Evolutionary conservation across 2,888 invertebrate species (phyloP), one percentile per base, ranked within the genome.

Genomic region (Copidosoma aretas): DNA sequence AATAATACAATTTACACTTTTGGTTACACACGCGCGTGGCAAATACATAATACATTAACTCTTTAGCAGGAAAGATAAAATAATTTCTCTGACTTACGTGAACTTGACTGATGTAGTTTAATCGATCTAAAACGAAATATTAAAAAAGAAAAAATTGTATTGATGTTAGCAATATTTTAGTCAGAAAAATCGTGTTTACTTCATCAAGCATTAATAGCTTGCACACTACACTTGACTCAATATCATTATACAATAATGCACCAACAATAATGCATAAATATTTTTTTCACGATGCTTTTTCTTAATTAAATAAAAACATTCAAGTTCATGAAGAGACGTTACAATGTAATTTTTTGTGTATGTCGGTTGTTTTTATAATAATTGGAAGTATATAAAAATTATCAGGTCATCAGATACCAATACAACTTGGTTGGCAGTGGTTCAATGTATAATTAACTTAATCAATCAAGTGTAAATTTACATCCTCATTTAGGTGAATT

Each of bases 1-100:
- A 70, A 66, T 70, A 66, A 70, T 68, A 60, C 62, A 58, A 65
- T 41, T 69, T 61, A 65, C 39, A 62, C 58, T 53, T 46, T 60
- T 49, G 46, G n/a, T 64, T 60, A 58, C 60, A 56, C 60, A 60
- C 43, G 58, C 21, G 56, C 57, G 57, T 60, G 56, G 52, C 43
- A 64, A 57, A 64, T 63, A 63, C 63, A 65, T n/a, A n/a, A n/a
- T 65, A 69, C 64, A 60, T 61, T 57, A 25, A 24, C 39, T 22
- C 43, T 59, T 64, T 60, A 65, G 32, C 61, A 54, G 19, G 49
- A 54, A 53, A 17, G 19, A 52, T 68, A 62, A 67, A 62, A 67
- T n/a, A 60, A 68, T 64, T 58, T 63, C 64, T 64, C 60, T 64
- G 63, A 67, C 60, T 21, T 53, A 25, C 21, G 43, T n/a, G n/a